phyloP scores from a whole-genome alignment of 1,140 invertebrate genomes.

The Lethrus apterus region DNA sequence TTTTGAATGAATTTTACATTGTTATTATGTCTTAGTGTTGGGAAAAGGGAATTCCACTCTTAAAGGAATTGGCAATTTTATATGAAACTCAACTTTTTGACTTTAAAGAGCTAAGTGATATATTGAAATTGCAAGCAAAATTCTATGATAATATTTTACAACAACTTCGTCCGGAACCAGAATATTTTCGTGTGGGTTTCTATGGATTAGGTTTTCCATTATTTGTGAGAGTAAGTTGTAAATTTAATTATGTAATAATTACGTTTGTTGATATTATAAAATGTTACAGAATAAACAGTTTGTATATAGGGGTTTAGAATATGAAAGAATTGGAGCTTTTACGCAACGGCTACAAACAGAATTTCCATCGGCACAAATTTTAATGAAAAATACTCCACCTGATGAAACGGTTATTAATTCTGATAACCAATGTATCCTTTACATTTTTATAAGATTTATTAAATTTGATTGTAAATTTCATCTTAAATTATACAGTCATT shows the following conservation, averaged over 20 bases:
- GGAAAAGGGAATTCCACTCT: slow-evolving; percentile 91
- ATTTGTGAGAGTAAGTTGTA: slow-evolving; percentile 76
- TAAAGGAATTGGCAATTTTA: slow-evolving; percentile 82
- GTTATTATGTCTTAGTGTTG: slow-evolving; percentile 66
- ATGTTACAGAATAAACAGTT: slow-evolving; percentile 84
- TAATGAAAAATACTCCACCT: slow-evolving; percentile 86
- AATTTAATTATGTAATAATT: slow-evolving; percentile 4
- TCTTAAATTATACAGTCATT: slow-evolving; percentile 56
- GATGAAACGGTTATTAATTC: slow-evolving; percentile 78
- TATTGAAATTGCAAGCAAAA: slow-evolving; percentile 76
- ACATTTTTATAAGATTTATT: slow-evolving; percentile 1
- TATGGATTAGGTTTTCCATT: slow-evolving; percentile 90
- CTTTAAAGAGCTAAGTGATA: slow-evolving; percentile 78
- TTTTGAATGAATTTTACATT: slow-evolving; percentile 8
- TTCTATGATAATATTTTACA: slow-evolving; percentile 89
- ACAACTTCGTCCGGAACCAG: slow-evolving; percentile 80
- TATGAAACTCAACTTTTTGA: slow-evolving; percentile 89
- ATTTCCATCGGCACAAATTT: slow-evolving; percentile 84
- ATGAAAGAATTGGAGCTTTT: slow-evolving; percentile 91
- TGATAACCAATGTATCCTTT: slow-evolving; percentile 71
- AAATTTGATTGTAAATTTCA: neutral
- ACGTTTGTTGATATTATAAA: slow-evolving; percentile 3
- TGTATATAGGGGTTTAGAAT: slow-evolving; percentile 92
- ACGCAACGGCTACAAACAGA: slow-evolving; percentile 88
- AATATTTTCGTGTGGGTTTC: slow-evolving; percentile 96